Evolutionary conservation across 2,797 vertebrate species (phyloP).

Genomic region (Scolopax bukidnonensis): DNA sequence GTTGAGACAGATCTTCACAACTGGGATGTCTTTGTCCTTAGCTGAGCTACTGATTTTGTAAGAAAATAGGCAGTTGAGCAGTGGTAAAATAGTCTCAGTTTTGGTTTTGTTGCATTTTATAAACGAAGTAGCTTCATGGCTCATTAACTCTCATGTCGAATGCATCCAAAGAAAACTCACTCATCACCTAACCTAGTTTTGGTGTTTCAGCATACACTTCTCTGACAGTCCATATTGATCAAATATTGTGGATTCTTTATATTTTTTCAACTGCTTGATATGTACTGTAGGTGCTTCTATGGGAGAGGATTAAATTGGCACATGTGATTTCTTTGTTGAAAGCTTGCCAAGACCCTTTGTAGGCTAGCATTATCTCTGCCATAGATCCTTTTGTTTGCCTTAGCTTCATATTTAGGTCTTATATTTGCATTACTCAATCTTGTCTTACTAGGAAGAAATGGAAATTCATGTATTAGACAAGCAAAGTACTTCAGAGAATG

Average conservation of each 20-base stretch:
- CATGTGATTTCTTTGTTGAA: neutral
- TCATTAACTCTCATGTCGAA: neutral
- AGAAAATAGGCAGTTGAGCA: neutral
- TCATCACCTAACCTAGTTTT: neutral
- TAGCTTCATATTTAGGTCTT: constrained; percentile 1
- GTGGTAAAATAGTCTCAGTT: neutral
- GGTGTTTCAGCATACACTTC: neutral
- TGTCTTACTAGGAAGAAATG: neutral
- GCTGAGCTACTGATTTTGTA: neutral
- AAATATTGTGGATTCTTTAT: neutral
- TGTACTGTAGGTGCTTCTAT: neutral
- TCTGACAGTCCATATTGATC: neutral
- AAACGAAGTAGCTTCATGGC: neutral
- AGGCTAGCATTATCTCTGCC: neutral
- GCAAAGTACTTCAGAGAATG: neutral
- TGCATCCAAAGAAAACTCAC: neutral
- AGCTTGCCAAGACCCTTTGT: neutral
- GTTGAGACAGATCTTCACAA: neutral
- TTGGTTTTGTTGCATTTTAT: neutral
- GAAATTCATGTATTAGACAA: neutral
- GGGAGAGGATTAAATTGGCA: neutral
- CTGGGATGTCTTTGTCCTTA: neutral
- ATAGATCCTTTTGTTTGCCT: neutral
- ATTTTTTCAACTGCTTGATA: neutral
- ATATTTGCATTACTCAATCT: neutral